Conservation (phyloP, 2,113 vertebrate genomes). For the Vidua macroura region DNA sequence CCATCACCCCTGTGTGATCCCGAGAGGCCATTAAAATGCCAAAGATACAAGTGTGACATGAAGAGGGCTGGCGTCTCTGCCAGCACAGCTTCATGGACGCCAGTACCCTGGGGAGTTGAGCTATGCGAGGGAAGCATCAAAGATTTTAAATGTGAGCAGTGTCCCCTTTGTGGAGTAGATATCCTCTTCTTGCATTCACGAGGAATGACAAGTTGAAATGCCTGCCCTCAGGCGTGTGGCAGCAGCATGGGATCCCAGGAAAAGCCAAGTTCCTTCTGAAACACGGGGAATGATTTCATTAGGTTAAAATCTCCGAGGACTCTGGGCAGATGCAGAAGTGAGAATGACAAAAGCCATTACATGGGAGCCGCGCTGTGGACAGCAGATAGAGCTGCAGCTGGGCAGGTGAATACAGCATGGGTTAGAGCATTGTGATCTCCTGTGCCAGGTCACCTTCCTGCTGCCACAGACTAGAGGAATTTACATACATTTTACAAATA, state of each 20-base stretch:
- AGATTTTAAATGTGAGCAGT: not conserved
- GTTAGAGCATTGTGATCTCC: not conserved
- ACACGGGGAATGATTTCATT: not conserved
- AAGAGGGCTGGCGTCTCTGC: not conserved
- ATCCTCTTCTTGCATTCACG: not conserved
- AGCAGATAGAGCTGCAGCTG: not conserved
- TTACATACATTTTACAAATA: not conserved
- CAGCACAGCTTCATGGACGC: not conserved
- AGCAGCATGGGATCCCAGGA: not conserved
- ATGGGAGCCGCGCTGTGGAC: fast-evolving
- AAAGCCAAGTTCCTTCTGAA: not conserved
- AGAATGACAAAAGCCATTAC: not conserved
- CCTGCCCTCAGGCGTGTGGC: not conserved
- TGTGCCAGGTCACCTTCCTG: not conserved
- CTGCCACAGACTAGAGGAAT: not conserved
- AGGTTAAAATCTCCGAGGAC: not conserved
- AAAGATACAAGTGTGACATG: not conserved
- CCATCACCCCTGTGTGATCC: not conserved
- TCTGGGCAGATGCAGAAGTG: not conserved
- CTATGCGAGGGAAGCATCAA: not conserved
- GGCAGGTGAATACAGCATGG: not conserved
- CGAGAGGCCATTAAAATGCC: not conserved
- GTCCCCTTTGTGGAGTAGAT: not conserved
- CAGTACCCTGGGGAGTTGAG: not conserved
- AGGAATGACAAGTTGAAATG: not conserved